A percentile compares a stretch with the other conserved stretches of the same genome.
Evolutionary conservation across 1,140 invertebrate species (phyloP).

Genomic region (Achatina immaculata): DNA sequence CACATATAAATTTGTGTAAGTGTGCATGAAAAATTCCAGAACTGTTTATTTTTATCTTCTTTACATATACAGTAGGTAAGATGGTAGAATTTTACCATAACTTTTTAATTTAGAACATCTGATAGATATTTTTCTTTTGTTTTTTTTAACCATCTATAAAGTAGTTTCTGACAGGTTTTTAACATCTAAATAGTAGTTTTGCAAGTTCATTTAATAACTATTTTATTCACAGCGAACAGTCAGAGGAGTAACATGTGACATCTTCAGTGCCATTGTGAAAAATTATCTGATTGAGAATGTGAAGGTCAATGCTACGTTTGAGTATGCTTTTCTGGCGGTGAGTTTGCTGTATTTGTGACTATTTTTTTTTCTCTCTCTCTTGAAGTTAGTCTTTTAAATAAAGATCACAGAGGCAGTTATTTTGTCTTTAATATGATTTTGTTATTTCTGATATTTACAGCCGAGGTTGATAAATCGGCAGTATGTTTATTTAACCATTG

Average conservation of each 20-base stretch:
- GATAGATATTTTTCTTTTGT: background rate
- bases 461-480: background rate
- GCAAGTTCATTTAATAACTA: background rate
- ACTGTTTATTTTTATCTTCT: background rate
- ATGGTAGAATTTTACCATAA: background rate
- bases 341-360: background rate
- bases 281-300: background rate
- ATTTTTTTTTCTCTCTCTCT: background rate
- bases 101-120: background rate
- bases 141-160: background rate
- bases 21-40: background rate
- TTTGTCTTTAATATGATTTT: background rate
- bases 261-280: background rate
- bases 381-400: background rate
- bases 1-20: background rate
- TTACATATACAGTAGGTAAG: background rate
- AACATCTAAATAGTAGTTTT: no score
- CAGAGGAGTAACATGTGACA: constrained; percentile 3
- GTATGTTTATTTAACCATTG: background rate
- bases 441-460: background rate
- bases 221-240: background rate
- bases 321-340: background rate
- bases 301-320: constrained; percentile 3
- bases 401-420: background rate
- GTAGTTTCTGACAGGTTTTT: no score